Evolutionary conservation across 2,113 vertebrate species (phyloP).

Genomic region (Mola mola): DNA sequence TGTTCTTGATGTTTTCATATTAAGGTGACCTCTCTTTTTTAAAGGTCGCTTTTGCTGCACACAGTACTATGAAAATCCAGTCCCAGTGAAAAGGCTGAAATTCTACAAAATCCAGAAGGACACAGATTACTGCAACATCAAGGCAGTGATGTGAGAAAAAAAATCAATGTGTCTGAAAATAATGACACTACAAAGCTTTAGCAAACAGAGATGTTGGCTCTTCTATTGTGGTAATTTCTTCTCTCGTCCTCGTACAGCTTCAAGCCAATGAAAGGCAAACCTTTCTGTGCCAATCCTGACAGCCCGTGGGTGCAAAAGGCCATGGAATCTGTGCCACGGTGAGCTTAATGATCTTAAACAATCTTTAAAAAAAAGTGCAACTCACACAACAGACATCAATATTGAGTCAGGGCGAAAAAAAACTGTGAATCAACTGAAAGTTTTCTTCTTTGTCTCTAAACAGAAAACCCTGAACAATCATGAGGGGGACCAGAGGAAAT

Average conservation of each 20-base stretch:
- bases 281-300: conserved; percentile 57
- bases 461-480: too few relatives aligned
- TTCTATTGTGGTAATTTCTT: neutral
- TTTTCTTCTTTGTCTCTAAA: too few relatives aligned
- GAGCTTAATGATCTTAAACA: conserved; percentile 14
- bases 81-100: conserved; percentile 25
- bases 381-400: too few relatives aligned
- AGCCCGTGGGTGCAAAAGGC: conserved; percentile 47
- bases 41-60: conserved; percentile 66
- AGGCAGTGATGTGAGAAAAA: conserved; percentile 66
- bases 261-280: conserved; percentile 24
- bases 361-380: too few relatives aligned
- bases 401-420: too few relatives aligned
- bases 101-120: conserved; percentile 29
- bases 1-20: neutral
- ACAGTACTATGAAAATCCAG: conserved; percentile 2
- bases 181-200: too few relatives aligned
- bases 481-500: too few relatives aligned
- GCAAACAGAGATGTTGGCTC: neutral
- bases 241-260: conserved; percentile 53
- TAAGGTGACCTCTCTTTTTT: neutral
- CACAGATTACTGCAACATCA: conserved; percentile 53
- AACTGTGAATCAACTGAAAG: too few relatives aligned
- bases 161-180: accelerated
- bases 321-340: conserved; percentile 27